phyloP scores from a whole-genome alignment of 2,797 vertebrate genomes.

The Gadopsis bispinosus region DNA sequence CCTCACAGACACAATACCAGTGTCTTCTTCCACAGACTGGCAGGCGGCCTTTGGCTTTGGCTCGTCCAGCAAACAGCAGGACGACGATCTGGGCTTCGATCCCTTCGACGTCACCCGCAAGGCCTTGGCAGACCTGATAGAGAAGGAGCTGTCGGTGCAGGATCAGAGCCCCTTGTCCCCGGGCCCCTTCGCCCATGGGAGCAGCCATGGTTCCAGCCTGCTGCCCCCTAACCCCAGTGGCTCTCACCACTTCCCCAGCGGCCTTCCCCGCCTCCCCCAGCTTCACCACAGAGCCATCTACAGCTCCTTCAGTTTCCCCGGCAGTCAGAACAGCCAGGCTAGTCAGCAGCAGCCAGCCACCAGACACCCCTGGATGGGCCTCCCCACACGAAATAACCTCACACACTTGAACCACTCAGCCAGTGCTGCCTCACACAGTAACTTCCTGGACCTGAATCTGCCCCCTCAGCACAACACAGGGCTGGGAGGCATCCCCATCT shows the following conservation, averaged over 20 bases:
- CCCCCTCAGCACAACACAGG: slow-evolving; percentile 96
- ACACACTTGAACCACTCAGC: slow-evolving; percentile 99
- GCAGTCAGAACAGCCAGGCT: slow-evolving; percentile 81
- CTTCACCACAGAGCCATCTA: slow-evolving; percentile 97
- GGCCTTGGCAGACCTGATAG: slow-evolving; percentile 98
- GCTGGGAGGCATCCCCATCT: slow-evolving; percentile 98
- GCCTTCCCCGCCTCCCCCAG: slow-evolving; percentile 93
- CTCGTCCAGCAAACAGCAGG: slow-evolving; percentile 94
- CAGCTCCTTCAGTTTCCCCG: slow-evolving; percentile 97
- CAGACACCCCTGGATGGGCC: slow-evolving; percentile 97
- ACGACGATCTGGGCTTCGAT: slow-evolving; percentile 98
- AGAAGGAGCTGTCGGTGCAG: slow-evolving; percentile 98
- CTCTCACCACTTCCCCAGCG: slow-evolving; percentile 87
- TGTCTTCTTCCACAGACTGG: slow-evolving; percentile 99
- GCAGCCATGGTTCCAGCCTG: slow-evolving; percentile 82
- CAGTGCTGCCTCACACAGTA: slow-evolving; percentile 96
- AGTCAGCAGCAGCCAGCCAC: slow-evolving; percentile 81
- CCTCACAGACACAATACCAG: slow-evolving; percentile 95
- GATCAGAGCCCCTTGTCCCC: slow-evolving; percentile 91
- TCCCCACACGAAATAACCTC: slow-evolving; percentile 94
- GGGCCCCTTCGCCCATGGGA: slow-evolving; percentile 81
- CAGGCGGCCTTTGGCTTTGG: slow-evolving; percentile 99
- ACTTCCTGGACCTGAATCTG: slow-evolving; percentile 98
- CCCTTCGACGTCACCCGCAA: slow-evolving; percentile 98
- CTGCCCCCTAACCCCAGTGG: slow-evolving; percentile 70